Conservation (phyloP, 2,113 vertebrate genomes). For the Microcebus ravelobensis region DNA sequence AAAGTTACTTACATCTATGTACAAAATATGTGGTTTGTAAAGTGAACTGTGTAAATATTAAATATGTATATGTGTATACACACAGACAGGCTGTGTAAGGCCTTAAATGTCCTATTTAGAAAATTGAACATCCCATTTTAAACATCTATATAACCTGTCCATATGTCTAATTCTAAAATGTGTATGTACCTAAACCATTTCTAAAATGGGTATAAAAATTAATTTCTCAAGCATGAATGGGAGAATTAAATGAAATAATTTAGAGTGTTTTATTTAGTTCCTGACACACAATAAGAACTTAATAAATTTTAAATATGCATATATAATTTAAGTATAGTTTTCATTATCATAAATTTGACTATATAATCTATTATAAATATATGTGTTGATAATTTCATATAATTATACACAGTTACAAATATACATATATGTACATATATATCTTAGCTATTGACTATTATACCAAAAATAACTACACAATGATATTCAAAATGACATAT, state of each 20-base stretch:
- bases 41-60: neutral
- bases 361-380: neutral
- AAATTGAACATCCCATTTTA: neutral
- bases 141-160: neutral
- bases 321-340: neutral
- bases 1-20: neutral
- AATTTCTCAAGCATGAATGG: neutral
- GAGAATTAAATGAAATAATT: neutral
- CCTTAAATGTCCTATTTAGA: neutral
- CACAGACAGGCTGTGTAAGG: fast-evolving
- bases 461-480: neutral
- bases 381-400: neutral
- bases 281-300: neutral
- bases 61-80: neutral
- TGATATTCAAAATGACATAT: neutral
- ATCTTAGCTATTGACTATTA: neutral
- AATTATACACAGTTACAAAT: neutral
- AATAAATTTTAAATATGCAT: neutral
- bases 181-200: neutral
- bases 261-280: neutral
- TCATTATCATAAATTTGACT: neutral
- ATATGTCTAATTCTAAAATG: neutral
- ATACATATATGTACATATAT: neutral
- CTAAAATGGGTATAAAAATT: neutral
- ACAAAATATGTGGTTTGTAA: neutral